phyloP scores from a whole-genome alignment of 2,888 invertebrate species.

The Apantesis nais region DNA sequence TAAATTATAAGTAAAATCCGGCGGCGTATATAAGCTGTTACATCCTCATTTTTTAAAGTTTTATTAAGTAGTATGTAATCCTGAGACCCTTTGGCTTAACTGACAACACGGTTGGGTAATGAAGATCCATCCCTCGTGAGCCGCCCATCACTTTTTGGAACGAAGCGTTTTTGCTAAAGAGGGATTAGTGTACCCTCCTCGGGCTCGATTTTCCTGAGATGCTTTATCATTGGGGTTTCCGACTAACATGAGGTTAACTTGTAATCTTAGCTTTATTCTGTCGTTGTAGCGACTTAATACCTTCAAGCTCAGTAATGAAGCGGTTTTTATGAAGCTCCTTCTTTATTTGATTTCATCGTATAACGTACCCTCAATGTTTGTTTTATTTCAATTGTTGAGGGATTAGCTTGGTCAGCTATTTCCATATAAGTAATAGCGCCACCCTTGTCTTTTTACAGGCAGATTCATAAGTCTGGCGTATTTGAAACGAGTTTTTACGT shows the following conservation, averaged over 20 bases:
- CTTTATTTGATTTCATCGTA: slow-evolving; percentile 64
- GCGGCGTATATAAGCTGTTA: slow-evolving; percentile 34
- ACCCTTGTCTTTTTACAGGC: slow-evolving; percentile 22
- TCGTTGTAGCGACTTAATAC: slow-evolving; percentile 79
- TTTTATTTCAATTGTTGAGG: slow-evolving; percentile 54
- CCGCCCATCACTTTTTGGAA: slow-evolving; percentile 85
- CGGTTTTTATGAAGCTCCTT: slow-evolving; percentile 73
- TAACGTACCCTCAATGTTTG: slow-evolving; percentile 38
- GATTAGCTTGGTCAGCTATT: slow-evolving; percentile 35
- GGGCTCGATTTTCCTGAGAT: slow-evolving; percentile 82
- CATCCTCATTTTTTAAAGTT: slow-evolving; percentile 66
- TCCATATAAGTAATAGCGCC: slow-evolving; percentile 28
- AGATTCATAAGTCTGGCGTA: slow-evolving; percentile 18
- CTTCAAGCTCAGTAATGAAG: slow-evolving; percentile 77
- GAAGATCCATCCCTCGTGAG: slow-evolving; percentile 82
- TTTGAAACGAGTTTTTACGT: slow-evolving; percentile 8
- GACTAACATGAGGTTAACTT: slow-evolving; percentile 85
- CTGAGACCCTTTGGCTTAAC: slow-evolving; percentile 80
- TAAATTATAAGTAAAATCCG: slow-evolving; percentile 35
- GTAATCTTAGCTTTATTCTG: slow-evolving; percentile 85
- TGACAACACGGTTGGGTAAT: slow-evolving; percentile 83
- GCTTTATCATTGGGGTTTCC: slow-evolving; percentile 85
- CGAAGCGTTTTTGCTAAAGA: slow-evolving; percentile 86
- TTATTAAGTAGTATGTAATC: slow-evolving; percentile 78
- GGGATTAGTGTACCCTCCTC: slow-evolving; percentile 84